Base-by-base conservation (phyloP, 2,888 invertebrate genomes). In the Dolichopus griseipennis region DNA sequence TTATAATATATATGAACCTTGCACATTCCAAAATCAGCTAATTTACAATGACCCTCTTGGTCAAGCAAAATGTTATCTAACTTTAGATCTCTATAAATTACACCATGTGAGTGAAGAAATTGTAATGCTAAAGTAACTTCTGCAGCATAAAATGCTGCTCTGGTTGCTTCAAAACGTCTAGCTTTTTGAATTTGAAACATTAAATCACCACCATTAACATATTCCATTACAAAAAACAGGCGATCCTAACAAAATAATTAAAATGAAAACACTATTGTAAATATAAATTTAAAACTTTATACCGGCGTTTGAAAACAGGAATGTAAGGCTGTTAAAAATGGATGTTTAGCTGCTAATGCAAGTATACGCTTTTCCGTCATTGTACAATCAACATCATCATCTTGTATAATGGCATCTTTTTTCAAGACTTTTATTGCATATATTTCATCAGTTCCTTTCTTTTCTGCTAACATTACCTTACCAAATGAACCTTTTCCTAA, bases 141-240 rank as follows among this genome's bases (percentile, higher is more conserved):
- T 61, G 98, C 98, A 64, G 98, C 97, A 83, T 99, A 99, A 84
- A 99, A 87, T 74, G 86, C 88, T 21, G 97, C 97, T 2, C 93
- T 85, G 0, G 93, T 90, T 82, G 98, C 97, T 82, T 98, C 97
- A 83, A 99, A 99, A 84, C 97, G 97, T 72, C 97, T 86, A 71
- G 97, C 95, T 77, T 95, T 88, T 84, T 99, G 98, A 75, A 99
- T 99, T 88, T 99, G 98, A 85, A 97, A 97, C 97, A 97, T 97
- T 76, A 97, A 86, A 84, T 95, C 97, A 75, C 97, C 98, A 74
- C 98, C 99, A 83, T 97, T 95, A 67, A 99, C 97, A 83, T 97
- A 98, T 84, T 98, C 98, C 98, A 99, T 99, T 73, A 98, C 97
- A 84, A 99, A 98, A 86, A 97, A 98, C 73, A 99, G 85, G 15